Evolutionary conservation across 1,140 invertebrate species (phyloP).

Genomic region (Capitella teleta): DNA sequence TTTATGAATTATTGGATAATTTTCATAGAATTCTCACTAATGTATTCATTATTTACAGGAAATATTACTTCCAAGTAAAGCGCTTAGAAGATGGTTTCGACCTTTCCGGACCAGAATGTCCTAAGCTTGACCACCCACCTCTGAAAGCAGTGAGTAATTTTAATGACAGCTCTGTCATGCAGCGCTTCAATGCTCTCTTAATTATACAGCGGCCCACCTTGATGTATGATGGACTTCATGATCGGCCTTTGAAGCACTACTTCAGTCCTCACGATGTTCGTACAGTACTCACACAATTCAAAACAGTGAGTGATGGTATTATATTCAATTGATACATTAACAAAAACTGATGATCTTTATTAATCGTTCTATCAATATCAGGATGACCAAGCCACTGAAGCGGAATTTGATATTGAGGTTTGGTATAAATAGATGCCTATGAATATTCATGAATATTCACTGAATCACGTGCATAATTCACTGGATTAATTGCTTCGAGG

Average conservation of each 20-base stretch:
- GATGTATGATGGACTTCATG: slow-evolving; percentile 31
- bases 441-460: too few species aligned
- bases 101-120: slow-evolving; percentile 25
- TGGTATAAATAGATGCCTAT: too few species aligned
- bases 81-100: slow-evolving; percentile 35
- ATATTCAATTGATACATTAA: too few species aligned
- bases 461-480: too few species aligned
- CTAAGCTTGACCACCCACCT: slow-evolving; percentile 25
- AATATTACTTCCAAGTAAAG: slow-evolving; percentile 34
- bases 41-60: slow-evolving; percentile 19
- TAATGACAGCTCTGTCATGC: not conserved
- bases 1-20: not conserved
- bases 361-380: too few species aligned
- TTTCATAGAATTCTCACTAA: not conserved
- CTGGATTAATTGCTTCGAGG: too few species aligned
- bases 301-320: slow-evolving; percentile 17
- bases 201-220: slow-evolving; percentile 24
- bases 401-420: too few species aligned
- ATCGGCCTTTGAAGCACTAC: slow-evolving; percentile 33
- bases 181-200: not conserved
- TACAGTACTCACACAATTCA: slow-evolving; percentile 24
- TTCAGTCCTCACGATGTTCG: slow-evolving; percentile 26
- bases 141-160: slow-evolving; percentile 21
- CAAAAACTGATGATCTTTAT: too few species aligned
- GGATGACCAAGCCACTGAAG: too few species aligned